phyloP scores from a whole-genome alignment of 1,140 invertebrate genomes.

The Papilio machaon region DNA sequence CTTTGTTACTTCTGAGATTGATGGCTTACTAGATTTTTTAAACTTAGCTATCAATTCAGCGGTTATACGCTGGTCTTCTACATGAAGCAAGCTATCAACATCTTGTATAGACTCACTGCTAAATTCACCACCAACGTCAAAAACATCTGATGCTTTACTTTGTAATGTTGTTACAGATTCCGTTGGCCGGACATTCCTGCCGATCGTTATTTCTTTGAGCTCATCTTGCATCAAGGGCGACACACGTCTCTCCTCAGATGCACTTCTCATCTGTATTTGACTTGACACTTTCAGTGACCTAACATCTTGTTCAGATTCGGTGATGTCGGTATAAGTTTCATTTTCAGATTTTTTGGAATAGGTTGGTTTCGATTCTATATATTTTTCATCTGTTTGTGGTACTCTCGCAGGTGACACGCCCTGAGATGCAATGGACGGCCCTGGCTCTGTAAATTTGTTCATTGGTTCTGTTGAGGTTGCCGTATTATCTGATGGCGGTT shows the following conservation, averaged over 20 bases:
- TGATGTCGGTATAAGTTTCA: background rate
- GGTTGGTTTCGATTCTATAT: background rate
- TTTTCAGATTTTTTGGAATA: background rate
- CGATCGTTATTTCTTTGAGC: background rate
- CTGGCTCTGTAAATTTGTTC: background rate
- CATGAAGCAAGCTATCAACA: slow-evolving; percentile 26
- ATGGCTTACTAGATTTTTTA: slow-evolving; percentile 21
- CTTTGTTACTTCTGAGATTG: background rate
- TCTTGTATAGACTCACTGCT: slow-evolving; percentile 1
- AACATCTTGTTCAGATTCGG: slow-evolving; percentile 11
- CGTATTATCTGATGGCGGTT: background rate
- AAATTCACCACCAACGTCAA: background rate
- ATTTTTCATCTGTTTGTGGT: background rate
- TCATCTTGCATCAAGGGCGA: background rate
- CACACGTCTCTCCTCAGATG: background rate
- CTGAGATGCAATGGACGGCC: background rate
- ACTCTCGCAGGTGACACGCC: background rate
- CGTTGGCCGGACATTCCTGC: background rate
- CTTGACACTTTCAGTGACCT: background rate
- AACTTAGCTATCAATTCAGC: slow-evolving; percentile 1
- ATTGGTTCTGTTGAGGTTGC: background rate
- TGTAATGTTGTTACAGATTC: slow-evolving; percentile 6
- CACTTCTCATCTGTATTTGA: background rate
- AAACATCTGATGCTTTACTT: slow-evolving; percentile 9
- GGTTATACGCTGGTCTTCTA: slow-evolving; percentile 7